Evolutionary conservation across 2,797 vertebrate genomes (phyloP), one percentile per base, ranked within the genome.

Genomic region (Cichlasoma orientale): DNA sequence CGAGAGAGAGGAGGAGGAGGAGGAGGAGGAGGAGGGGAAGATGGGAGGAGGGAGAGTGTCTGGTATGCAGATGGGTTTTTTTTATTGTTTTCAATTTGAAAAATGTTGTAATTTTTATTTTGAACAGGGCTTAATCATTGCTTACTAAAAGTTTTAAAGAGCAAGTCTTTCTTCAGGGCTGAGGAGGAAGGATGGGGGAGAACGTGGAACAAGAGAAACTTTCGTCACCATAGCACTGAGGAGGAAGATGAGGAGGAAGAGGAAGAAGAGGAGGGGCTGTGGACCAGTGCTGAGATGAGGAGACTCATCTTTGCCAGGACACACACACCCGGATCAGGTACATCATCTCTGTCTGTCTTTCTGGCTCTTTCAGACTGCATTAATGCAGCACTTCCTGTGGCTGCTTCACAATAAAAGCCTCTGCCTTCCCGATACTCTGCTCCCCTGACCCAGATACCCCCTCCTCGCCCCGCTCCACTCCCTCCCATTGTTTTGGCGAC

Each of bases 201-300:
- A 73, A 97, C 96, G 44, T 97, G 97, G 96, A 95, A 95, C 81
- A 96, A 93, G 70, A 89, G 94, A 77, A 94, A 95, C 19, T 94
- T 92, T 69, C 94, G 94, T 25, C 82, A 90, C 53, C 96, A 97
- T 91, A 97, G 97, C 95, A 97, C 96, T 0, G 97, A 97, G 83
- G 97, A 97, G 0, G 96, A 97, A 56, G 97, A 97, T 31, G 97
- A 96, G 0, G 96, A 97, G 1, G 83, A 83, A 75, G 77, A 75
- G 0, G 90, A 95, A 0, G 96, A 96, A 0, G 96, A 97, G 0
- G 96, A 95, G 57, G 95, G 92, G 1, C 94, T 95, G 74, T 94
- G 97, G 88, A 90, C 80, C 76, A 84, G 83, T 2, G 27, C 81
- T 83, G 89, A 88, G 25, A 83, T 87, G 70, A 88, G 72, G 72